phyloP scores from a whole-genome alignment of 2,888 invertebrate genomes.

The Ptycholaimellus sp. region DNA sequence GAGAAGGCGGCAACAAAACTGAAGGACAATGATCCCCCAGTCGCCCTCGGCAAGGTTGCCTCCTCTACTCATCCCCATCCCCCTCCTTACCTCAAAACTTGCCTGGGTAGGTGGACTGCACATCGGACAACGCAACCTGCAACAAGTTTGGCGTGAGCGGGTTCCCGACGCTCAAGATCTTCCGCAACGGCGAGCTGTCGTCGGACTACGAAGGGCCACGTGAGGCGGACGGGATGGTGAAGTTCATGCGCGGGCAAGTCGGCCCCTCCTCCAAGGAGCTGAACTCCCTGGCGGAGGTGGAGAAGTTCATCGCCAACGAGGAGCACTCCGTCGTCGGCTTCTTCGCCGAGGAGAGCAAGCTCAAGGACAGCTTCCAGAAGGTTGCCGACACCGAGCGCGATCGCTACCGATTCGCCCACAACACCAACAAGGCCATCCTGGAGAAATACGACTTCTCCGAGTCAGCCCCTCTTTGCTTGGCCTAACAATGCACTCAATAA shows the following conservation, averaged over 20 bases:
- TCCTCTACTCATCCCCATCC: too few relatives aligned
- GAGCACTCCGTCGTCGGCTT: slow-evolving; percentile 30
- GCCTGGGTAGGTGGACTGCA: slow-evolving; percentile 26
- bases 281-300: slow-evolving; percentile 39
- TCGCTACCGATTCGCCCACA: slow-evolving; percentile 64
- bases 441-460: slow-evolving; percentile 48
- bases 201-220: slow-evolving; percentile 39
- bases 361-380: slow-evolving; percentile 60
- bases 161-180: slow-evolving; percentile 72
- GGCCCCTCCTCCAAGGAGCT: slow-evolving; percentile 80
- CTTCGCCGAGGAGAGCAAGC: slow-evolving; percentile 29
- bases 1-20: slow-evolving; percentile 69
- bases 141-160: slow-evolving; percentile 68
- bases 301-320: slow-evolving; percentile 26
- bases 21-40: slow-evolving; percentile 60
- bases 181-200: slow-evolving; percentile 65
- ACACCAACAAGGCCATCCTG: slow-evolving; percentile 44
- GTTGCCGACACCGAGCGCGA: slow-evolving; percentile 69
- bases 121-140: slow-evolving; percentile 35
- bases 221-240: slow-evolving; percentile 24
- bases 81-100: too few relatives aligned
- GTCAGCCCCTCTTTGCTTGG: slow-evolving; percentile 37
- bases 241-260: slow-evolving; percentile 51
- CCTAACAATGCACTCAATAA: too few relatives aligned
- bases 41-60: slow-evolving; percentile 72